Evolutionary conservation across 2,888 invertebrate species (phyloP), one percentile per base, ranked within the genome.

Genomic region (Plemyria rubiginata): DNA sequence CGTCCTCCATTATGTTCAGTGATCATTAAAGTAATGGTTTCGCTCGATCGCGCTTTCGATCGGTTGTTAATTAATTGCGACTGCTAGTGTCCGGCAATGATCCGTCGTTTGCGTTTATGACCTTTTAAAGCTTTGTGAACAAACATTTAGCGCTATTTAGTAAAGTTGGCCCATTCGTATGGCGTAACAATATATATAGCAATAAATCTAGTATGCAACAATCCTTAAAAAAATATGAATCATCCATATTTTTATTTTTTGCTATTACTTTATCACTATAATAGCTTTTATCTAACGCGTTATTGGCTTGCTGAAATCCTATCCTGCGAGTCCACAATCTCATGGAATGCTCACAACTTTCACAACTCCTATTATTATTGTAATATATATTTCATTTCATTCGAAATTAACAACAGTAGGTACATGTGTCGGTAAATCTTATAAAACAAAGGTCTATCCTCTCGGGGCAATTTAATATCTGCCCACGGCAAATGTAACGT

Each of bases 391-490:
- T 45, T 45, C n/a, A 45, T 45, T 45, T 16, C 9, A n/a, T 43
- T 53, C 13, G 29, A 41, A 53, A 36, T 46, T 54, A 54, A 16
- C 46, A 13, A 55, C 29, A 32, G 43, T 51, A 54, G 13, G 7
- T 32, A 16, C 41, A 71, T 74, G 69, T 74, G 72, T 67, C 65
- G 56, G 67, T 79, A 82, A 82, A 83, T 84, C 81, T 82, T 80
- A 78, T 80, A 82, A 83, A 77, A 80, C 76, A 77, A 81, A 81
- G 83, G 77, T 77, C 83, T 74, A 79, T 79, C 77, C 78, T 80
- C 75, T 74, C 74, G 76, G 76, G 78, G 77, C 84, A 86, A 89
- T 87, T 87, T 87, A 85, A 86, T 90, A 85, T 88, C 87, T 86
- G 85, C 85, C 88, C 86, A 86, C 84, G 85, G 82, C 84, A 86